Evolutionary conservation across 2,113 vertebrate genomes (phyloP).

Genomic region (Trichomycterus rosablanca): DNA sequence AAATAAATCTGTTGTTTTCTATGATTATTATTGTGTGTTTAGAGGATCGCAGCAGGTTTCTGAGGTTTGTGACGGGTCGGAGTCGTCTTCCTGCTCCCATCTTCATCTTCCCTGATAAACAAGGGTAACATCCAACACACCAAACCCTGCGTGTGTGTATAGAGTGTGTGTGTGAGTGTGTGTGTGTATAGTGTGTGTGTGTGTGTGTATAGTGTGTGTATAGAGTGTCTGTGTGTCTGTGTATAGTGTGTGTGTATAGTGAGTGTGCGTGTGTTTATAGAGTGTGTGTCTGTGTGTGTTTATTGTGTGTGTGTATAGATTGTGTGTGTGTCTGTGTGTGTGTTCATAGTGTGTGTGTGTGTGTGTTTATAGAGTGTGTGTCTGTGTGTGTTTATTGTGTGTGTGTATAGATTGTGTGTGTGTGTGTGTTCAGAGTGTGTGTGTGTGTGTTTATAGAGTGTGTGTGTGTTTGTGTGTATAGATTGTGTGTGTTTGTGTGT

Average conservation of each 20-base stretch:
- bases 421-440: constrained; percentile 26
- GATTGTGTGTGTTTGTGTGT: background rate
- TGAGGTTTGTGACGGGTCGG: constrained; percentile 93
- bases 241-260: background rate
- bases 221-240: constrained; percentile 34
- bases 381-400: background rate
- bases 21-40: constrained; percentile 21
- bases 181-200: constrained; percentile 14
- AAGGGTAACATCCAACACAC: constrained; percentile 69
- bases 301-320: background rate
- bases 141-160: background rate
- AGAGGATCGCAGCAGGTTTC: constrained; percentile 97
- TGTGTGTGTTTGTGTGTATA: constrained; percentile 32
- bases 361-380: constrained; percentile 26
- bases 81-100: constrained; percentile 95
- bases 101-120: constrained; percentile 92
- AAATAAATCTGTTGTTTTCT: too few species aligned
- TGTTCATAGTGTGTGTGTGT: constrained; percentile 14
- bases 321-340: background rate
- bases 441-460: background rate
- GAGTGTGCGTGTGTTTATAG: background rate
- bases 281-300: constrained; percentile 36
- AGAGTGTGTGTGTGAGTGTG: constrained; percentile 27
- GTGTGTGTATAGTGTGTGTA: background rate
- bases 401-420: constrained; percentile 1